These are phyloP conservation scores for Barnardius zonarius DNA, from an alignment of 2,113 vertebrate genomes.

Conservation along the genomic window DNA sequence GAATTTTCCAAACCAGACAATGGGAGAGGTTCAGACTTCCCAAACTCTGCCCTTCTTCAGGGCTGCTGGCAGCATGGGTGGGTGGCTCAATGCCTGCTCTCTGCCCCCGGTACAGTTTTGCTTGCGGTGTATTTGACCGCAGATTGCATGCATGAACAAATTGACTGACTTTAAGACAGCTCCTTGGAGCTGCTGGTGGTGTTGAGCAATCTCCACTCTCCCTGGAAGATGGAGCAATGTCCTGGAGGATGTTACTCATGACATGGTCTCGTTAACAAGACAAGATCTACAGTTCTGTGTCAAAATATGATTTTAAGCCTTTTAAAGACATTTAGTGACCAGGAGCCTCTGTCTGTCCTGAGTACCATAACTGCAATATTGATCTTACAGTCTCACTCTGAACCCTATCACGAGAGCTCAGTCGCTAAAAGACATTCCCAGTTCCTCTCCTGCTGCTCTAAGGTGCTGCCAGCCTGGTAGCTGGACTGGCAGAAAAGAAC, in stretches of 20 bases:
- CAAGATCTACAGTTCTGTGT: not conserved
- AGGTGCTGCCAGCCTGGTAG: not conserved
- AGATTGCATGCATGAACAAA: not conserved
- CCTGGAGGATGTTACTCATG: not conserved
- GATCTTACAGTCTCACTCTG: not conserved
- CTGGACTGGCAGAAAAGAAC: not conserved
- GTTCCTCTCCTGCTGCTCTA: not conserved
- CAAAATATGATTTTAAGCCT: not conserved
- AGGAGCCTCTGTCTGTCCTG: not conserved
- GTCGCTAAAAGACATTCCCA: not conserved
- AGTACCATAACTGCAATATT: fast-evolving
- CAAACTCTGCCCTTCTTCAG: not conserved
- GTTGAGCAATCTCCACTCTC: not conserved
- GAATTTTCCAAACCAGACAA: not conserved
- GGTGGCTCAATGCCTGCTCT: not conserved
- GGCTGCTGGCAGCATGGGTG: not conserved
- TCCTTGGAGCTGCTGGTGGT: not conserved
- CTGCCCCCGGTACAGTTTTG: not conserved
- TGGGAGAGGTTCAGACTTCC: not conserved
- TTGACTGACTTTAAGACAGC: not conserved
- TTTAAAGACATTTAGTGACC: not conserved
- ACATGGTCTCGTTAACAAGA: not conserved
- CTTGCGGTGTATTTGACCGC: not conserved
- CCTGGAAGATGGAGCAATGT: not conserved
- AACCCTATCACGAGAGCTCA: not conserved